Conservation (phyloP, 2,888 invertebrate species). For the Lamellibrachia columna region DNA sequence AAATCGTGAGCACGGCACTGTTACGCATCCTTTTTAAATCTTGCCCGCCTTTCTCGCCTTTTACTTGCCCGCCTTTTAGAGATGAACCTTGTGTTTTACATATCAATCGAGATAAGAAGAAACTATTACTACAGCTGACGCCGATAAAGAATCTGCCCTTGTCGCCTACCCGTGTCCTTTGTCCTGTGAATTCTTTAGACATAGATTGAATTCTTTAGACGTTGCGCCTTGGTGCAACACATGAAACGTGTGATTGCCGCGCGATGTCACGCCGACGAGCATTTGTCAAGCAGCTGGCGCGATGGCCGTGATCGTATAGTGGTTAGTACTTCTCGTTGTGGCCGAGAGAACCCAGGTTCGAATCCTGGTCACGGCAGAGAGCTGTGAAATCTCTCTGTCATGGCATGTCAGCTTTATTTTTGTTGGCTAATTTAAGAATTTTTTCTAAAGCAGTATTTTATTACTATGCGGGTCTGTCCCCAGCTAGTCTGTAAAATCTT, state of each 20-base stretch:
- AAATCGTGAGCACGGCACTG: too few species aligned
- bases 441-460: background rate
- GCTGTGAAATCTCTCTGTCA: background rate
- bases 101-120: too few species aligned
- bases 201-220: too few species aligned
- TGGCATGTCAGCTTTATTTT: background rate
- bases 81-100: too few species aligned
- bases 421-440: background rate
- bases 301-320: slow-evolving; percentile 12
- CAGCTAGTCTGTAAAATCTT: background rate
- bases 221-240: background rate
- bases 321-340: slow-evolving; percentile 16
- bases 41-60: too few species aligned
- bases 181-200: too few species aligned
- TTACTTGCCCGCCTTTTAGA: too few species aligned
- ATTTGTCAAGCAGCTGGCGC: background rate
- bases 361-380: slow-evolving; percentile 6
- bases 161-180: too few species aligned
- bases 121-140: too few species aligned
- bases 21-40: too few species aligned
- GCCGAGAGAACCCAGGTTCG: slow-evolving; percentile 12
- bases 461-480: background rate
- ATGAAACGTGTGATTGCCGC: background rate
- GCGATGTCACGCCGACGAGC: background rate
- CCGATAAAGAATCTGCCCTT: too few species aligned